These are phyloP conservation scores for Drosophila planitibia DNA, from an alignment of 2,888 invertebrate species.

Conservation along the genomic window DNA sequence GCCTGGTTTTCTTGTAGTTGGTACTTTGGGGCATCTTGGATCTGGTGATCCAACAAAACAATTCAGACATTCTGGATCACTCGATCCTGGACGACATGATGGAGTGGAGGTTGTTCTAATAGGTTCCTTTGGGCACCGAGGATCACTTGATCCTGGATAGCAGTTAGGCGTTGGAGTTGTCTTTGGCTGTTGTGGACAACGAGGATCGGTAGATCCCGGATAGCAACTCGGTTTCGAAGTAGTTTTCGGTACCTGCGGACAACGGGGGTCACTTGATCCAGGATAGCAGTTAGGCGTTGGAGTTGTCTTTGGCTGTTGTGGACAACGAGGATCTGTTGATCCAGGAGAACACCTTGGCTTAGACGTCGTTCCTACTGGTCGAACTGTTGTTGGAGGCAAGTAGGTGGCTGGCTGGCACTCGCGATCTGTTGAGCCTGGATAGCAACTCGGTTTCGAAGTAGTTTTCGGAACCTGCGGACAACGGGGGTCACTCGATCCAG, in stretches of 20 bases:
- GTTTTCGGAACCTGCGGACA: too few relatives aligned
- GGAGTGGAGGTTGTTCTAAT: slow-evolving; percentile 2
- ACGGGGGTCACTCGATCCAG: too few relatives aligned
- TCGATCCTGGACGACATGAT: slow-evolving; percentile 68
- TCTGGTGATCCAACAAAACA: slow-evolving; percentile 84
- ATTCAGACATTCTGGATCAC: slow-evolving; percentile 70
- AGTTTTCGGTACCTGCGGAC: too few relatives aligned
- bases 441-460: too few relatives aligned
- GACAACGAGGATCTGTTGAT: too few relatives aligned
- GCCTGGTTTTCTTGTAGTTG: slow-evolving; percentile 48
- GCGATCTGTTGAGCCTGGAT: too few relatives aligned
- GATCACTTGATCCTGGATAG: slow-evolving; percentile 63
- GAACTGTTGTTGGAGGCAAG: too few relatives aligned
- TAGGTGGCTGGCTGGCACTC: too few relatives aligned
- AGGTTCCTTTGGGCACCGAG: slow-evolving; percentile 60
- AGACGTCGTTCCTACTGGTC: background rate
- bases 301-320: too few relatives aligned
- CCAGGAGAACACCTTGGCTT: background rate
- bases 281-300: background rate
- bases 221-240: slow-evolving; percentile 14
- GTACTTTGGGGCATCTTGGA: slow-evolving; percentile 45
- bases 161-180: slow-evolving; percentile 25
- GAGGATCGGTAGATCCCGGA: slow-evolving; percentile 66
- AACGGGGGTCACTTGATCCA: background rate
- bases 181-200: slow-evolving; percentile 48